Percentiles rank a stretch among this genome's conserved stretches.
These are phyloP conservation scores for Chaetophractus vellerosus DNA, from an alignment of 2,797 vertebrate species.

Conservation along the genomic window DNA sequence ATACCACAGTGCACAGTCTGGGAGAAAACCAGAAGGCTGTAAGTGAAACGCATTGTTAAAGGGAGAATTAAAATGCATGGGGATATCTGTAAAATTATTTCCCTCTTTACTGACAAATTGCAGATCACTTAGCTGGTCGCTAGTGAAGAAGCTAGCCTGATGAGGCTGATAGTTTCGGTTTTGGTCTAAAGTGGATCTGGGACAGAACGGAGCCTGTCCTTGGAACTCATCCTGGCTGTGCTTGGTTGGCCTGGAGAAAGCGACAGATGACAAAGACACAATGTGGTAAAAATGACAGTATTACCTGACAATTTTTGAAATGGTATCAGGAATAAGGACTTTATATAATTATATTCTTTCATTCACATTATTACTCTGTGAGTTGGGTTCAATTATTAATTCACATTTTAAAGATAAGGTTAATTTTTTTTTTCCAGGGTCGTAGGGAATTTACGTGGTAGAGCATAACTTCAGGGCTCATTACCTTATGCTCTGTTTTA, in stretches of 20 bases:
- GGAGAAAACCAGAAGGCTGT: neutral
- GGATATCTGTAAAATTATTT: neutral
- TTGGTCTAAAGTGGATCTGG: neutral
- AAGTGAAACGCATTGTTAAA: neutral
- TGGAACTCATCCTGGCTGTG: neutral
- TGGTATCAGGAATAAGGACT: neutral
- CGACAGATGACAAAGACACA: neutral
- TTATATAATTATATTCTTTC: constrained; percentile 6
- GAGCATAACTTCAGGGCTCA: neutral
- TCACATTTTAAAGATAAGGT: constrained; percentile 47
- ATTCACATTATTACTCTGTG: neutral
- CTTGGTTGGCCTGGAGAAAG: neutral
- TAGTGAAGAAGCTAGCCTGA: neutral
- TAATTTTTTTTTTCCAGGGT: constrained; percentile 3
- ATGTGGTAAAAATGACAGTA: neutral
- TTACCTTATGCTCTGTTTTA: neutral
- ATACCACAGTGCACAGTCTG: neutral
- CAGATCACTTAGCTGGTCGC: neutral
- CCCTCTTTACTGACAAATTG: neutral
- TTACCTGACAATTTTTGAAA: neutral
- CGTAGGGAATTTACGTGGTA: neutral
- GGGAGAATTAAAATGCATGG: neutral
- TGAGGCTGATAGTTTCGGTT: neutral
- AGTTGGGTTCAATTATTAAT: constrained; percentile 34
- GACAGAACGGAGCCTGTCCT: neutral